These are phyloP conservation scores for Idaea dimidiata DNA, from an alignment of 2,888 invertebrate species.

Conservation along the genomic window DNA sequence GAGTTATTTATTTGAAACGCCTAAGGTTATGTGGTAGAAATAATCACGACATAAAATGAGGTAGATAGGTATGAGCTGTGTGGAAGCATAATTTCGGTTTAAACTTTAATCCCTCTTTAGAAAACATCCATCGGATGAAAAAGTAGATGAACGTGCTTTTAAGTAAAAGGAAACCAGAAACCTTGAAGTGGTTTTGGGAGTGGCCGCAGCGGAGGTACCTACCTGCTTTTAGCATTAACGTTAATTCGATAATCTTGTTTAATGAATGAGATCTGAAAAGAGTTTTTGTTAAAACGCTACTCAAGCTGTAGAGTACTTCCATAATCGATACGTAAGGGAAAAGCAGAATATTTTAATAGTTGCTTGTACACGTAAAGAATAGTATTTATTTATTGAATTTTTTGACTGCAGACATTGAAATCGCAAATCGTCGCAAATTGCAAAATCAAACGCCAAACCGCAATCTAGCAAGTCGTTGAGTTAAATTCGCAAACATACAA, in stretches of 20 bases:
- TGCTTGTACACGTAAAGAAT: too few species aligned
- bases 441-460: too few species aligned
- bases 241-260: constrained; percentile 1
- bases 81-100: not conserved
- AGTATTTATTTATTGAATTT: too few species aligned
- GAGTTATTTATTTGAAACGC: too few species aligned
- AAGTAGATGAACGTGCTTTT: constrained; percentile 16
- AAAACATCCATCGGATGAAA: constrained; percentile 22
- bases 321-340: not conserved
- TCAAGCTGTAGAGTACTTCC: not conserved
- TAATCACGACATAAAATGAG: too few species aligned
- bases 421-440: too few species aligned
- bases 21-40: too few species aligned
- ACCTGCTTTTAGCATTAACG: constrained; percentile 1
- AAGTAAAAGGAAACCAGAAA: constrained; percentile 9
- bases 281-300: not conserved
- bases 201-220: not conserved
- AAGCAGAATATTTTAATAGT: not conserved
- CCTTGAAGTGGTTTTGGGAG: constrained; percentile 10
- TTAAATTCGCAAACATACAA: too few species aligned
- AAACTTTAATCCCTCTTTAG: not conserved
- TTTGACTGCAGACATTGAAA: too few species aligned
- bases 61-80: too few species aligned
- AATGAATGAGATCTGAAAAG: not conserved
- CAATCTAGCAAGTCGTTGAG: too few species aligned